These are phyloP conservation scores for Eutrigla gurnardus DNA, from an alignment of 2,797 vertebrate genomes.

Conservation along the genomic window DNA sequence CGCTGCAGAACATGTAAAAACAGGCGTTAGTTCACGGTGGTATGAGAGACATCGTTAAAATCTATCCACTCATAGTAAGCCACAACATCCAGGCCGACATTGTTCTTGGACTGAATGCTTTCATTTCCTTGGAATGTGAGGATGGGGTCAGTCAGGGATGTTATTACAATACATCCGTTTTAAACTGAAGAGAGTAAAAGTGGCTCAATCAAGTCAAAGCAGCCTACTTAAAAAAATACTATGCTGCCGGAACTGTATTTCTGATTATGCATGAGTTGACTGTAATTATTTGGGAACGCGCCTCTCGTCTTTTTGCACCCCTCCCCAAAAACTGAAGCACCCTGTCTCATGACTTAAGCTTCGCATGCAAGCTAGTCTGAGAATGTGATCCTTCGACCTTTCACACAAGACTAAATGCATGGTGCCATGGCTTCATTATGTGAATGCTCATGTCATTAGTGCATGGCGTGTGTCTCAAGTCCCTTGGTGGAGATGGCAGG, in stretches of 20 bases:
- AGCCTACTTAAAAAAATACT: background rate
- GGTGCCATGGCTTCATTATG: background rate
- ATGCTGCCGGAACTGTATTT: background rate
- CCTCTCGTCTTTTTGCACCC: background rate
- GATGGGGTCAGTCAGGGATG: background rate
- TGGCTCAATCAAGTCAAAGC: background rate
- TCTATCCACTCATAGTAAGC: background rate
- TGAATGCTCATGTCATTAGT: conserved; percentile 30
- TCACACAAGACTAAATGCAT: background rate
- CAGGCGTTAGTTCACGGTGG: background rate
- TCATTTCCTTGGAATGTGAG: background rate
- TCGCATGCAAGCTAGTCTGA: background rate
- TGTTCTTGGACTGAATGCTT: background rate
- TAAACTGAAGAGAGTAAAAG: background rate
- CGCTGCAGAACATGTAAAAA: conserved; percentile 43
- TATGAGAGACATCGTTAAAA: background rate
- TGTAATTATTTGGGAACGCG: background rate
- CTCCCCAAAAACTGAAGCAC: background rate
- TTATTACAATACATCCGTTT: conserved; percentile 2
- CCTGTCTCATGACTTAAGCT: conserved; percentile 34
- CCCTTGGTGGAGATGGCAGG: no score
- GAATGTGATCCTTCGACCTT: conserved; percentile 38
- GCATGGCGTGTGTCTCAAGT: conserved; percentile 1
- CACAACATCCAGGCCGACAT: background rate
- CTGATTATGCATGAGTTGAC: background rate